Conservation (phyloP, 64 coral and sea anemone species). For the Pocillopora damicornis region DNA sequence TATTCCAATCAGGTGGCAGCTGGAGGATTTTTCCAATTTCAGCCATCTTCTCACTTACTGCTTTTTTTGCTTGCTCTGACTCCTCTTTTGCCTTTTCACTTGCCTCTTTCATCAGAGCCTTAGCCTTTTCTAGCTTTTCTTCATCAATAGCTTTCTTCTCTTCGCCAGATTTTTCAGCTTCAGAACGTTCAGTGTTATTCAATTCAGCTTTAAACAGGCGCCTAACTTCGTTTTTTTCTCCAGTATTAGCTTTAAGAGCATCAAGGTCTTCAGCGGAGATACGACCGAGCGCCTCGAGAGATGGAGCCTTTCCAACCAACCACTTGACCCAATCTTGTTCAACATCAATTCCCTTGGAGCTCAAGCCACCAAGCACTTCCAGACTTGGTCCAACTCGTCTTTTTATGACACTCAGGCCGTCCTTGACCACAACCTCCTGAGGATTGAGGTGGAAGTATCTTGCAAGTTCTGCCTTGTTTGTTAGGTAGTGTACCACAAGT, state of each 20-base stretch:
- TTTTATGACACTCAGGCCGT: conserved; percentile 14
- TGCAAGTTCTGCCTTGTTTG: conserved; percentile 24
- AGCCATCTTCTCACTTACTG: conserved; percentile 16
- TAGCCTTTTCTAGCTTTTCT: conserved; percentile 52
- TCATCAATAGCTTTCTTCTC: conserved; percentile 20
- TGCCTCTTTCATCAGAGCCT: conserved; percentile 45
- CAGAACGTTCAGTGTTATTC: not conserved
- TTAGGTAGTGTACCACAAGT: conserved; percentile 41
- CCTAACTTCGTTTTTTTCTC: conserved; percentile 33
- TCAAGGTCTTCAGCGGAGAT: not conserved
- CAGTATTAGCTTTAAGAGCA: not conserved
- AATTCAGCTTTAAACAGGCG: conserved; percentile 12
- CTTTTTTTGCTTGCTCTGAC: conserved; percentile 3
- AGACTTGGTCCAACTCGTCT: conserved; percentile 44
- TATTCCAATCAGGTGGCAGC: conserved; percentile 51
- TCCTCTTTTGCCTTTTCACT: conserved; percentile 26
- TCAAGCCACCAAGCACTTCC: conserved; percentile 52
- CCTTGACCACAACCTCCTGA: not conserved
- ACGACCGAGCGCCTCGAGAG: conserved; percentile 1
- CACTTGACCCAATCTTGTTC: conserved; percentile 7
- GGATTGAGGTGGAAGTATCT: conserved; percentile 2
- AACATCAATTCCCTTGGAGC: not conserved
- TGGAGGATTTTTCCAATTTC: conserved; percentile 30
- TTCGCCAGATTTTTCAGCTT: not conserved
- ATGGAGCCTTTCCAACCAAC: conserved; percentile 14